Conservation (phyloP, 2,797 vertebrate genomes). For the Gallinago solitaria region DNA sequence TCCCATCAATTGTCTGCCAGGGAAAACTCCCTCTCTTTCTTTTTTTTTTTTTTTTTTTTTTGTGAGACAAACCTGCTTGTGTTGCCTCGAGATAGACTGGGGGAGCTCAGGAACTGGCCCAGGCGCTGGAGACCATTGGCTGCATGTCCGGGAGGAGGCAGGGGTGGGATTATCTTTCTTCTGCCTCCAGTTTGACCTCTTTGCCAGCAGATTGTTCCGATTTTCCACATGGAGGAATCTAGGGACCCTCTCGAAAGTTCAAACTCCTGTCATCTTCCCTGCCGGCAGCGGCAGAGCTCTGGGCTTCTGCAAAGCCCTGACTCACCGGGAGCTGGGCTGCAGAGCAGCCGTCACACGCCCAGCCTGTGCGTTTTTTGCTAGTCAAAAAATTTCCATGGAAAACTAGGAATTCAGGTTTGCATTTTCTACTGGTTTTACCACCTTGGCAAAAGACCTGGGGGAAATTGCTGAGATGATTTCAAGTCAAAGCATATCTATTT, state of each 20-base stretch:
- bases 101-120: not conserved
- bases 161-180: constrained; percentile 52
- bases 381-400: not conserved
- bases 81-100: not conserved
- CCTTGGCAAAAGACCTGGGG: not conserved
- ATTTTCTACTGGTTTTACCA: not conserved
- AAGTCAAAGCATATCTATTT: constrained; percentile 2
- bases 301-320: not conserved
- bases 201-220: constrained; percentile 70
- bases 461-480: constrained; percentile 34
- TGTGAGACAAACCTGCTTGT: not conserved
- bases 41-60: not conserved
- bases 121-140: not conserved
- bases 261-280: not conserved
- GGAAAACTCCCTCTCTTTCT: not conserved
- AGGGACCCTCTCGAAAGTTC: constrained; percentile 65
- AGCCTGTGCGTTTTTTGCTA: not conserved
- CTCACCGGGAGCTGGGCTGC: not conserved
- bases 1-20: not conserved
- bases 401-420: not conserved
- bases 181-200: constrained; percentile 67
- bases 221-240: constrained; percentile 64
- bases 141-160: not conserved
- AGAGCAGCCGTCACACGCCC: not conserved
- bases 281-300: not conserved